These are phyloP conservation scores for Gouania willdenowi DNA, from an alignment of 2,797 vertebrate genomes.

Conservation along the genomic window DNA sequence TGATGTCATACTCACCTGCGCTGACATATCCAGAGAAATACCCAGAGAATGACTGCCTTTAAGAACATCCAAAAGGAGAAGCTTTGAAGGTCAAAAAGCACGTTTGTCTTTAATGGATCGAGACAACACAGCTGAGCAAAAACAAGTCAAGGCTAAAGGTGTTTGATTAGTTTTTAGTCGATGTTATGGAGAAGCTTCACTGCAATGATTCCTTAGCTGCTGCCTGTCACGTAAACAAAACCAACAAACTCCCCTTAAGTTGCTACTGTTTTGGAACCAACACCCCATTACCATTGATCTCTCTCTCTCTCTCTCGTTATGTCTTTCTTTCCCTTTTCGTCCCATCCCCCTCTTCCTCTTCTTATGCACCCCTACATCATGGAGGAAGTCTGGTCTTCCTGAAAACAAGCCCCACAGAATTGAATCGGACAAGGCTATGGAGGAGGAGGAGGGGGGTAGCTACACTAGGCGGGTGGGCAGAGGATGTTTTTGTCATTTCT, in stretches of 20 bases:
- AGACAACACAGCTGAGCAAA: no score
- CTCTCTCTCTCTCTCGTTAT: slow-evolving; percentile 35
- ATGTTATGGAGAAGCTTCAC: no score
- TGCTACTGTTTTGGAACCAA: slow-evolving; percentile 4
- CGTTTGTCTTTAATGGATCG: no score
- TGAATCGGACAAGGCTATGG: slow-evolving; percentile 67
- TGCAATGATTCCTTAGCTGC: no score
- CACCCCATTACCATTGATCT: slow-evolving; percentile 36
- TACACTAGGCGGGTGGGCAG: slow-evolving; percentile 35
- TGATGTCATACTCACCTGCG: no score
- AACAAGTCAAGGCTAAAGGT: no score
- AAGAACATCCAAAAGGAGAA: no score
- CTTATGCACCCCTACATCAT: slow-evolving; percentile 52
- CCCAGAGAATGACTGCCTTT: no score
- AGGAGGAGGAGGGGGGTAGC: slow-evolving; percentile 24
- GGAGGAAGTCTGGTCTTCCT: slow-evolving; percentile 70
- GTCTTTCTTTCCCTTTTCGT: slow-evolving; percentile 35
- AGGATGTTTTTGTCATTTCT: slow-evolving; percentile 71
- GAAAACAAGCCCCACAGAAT: slow-evolving; percentile 60
- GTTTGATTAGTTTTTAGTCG: no score
- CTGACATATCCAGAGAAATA: no score
- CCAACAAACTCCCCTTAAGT: neutral
- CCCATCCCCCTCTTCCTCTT: slow-evolving; percentile 54
- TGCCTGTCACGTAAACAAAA: slow-evolving; percentile 41
- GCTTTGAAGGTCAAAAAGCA: no score